Base-by-base conservation (phyloP, 2,888 invertebrate species). In the Exocentrus adspersus region DNA sequence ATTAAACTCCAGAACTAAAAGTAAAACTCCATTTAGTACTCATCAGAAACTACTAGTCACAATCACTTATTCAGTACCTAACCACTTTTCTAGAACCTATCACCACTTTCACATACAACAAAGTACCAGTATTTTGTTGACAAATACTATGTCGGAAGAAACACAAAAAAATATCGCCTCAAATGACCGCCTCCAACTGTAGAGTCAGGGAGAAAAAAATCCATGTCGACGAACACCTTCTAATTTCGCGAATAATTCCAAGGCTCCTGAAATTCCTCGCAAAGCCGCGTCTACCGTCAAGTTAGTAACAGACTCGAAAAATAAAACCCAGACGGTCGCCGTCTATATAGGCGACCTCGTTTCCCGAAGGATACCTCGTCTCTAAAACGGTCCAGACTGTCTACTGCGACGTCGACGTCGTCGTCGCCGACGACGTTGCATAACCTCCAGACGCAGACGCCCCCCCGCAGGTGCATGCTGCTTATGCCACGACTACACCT, bases 361-460 rank as follows among this genome's bases (percentile, higher is more conserved):
- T 54, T 54, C 30, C 16, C 54, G 42, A 42, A 24, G 43, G 43
- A 24, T 48, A 48, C 43, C 42, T 43, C 28, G 28, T 43, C 24
- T 54, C 54, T 54, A 54, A 54, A 54, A 54, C 43, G 54, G 54
- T 54, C 54, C 54, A 54, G 54, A 54, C 54, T 42, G 54, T 43
- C 54, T 54, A 28, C 43, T 54, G 12, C 51, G 19, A 10, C 37
- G 48, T 28, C 48, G 48, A 48, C 45, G 21, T 10, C 37, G 37
- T 9, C 20, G 50, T 16, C 30, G 50, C 17, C 28, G 50, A 5
- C 43, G 43, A 16, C 24, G 43, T 54, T 54, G 28, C 54, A 54
- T 54, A 54, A 54, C 28, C 43, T 24, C 41, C 14, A 19, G 42
- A 41, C 16, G 41, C 41, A 21, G 41, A 19, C 20, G 21, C 20